Conservation (phyloP, 2,797 vertebrate species). For the Serranus cabrilla region DNA sequence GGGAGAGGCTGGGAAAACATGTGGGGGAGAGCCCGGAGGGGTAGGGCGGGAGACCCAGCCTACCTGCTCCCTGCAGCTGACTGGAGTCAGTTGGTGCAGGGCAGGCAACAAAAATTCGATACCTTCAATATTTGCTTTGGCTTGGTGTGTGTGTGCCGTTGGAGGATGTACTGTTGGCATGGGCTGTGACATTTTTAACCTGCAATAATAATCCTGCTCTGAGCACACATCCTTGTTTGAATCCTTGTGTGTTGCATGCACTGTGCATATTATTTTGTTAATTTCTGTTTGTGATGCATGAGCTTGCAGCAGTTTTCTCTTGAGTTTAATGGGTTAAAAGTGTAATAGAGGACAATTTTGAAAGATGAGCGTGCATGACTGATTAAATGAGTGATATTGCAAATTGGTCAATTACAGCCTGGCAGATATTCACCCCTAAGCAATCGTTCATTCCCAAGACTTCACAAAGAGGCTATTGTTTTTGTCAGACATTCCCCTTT, state of each 20-base stretch:
- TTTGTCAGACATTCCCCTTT: slow-evolving; percentile 46
- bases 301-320: not conserved
- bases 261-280: not conserved
- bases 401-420: slow-evolving; percentile 59
- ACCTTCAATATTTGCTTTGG: slow-evolving; percentile 69
- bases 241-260: not conserved
- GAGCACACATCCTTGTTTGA: slow-evolving; percentile 26
- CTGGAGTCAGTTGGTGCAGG: slow-evolving; percentile 47
- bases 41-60: slow-evolving; percentile 40
- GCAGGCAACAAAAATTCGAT: slow-evolving; percentile 57
- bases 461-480: slow-evolving; percentile 66
- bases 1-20: slow-evolving; percentile 68
- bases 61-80: slow-evolving; percentile 50
- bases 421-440: slow-evolving; percentile 17
- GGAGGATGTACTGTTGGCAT: slow-evolving; percentile 48
- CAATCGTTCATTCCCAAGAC: slow-evolving; percentile 39
- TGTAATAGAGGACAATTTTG: not conserved
- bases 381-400: slow-evolving; percentile 53
- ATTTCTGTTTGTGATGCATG: slow-evolving; percentile 10
- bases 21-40: slow-evolving; percentile 39
- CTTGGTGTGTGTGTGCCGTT: slow-evolving; percentile 23
- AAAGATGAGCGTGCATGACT: slow-evolving; percentile 32
- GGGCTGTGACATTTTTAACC: slow-evolving; percentile 55
- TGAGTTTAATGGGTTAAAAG: slow-evolving; percentile 4
- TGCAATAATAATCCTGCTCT: slow-evolving; percentile 44